Conservation (phyloP, 2,113 vertebrate species). For the Poeciliopsis retropinna region DNA sequence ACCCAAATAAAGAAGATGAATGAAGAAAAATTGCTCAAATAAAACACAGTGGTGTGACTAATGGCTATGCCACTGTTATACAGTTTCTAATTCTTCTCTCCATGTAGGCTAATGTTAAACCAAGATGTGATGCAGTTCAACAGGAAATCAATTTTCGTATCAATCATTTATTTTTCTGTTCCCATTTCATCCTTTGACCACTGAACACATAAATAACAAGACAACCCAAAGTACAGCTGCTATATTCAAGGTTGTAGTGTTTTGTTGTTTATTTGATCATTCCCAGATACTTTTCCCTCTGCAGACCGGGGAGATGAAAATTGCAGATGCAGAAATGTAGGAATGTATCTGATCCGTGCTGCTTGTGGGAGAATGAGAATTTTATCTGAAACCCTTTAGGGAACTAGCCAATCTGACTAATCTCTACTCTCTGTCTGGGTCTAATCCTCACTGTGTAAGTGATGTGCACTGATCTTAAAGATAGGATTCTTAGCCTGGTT, state of each 20-base stretch:
- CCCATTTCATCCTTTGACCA: not conserved
- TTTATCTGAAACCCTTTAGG: constrained; percentile 46
- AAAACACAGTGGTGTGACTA: no score
- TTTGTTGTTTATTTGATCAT: constrained; percentile 36
- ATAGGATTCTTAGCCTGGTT: constrained; percentile 37
- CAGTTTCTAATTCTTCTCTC: no score
- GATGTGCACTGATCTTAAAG: constrained; percentile 44
- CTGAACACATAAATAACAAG: not conserved
- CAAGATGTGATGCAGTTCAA: no score
- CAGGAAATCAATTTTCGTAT: no score
- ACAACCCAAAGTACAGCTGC: not conserved
- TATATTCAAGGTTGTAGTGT: not conserved
- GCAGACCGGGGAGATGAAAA: constrained; percentile 37
- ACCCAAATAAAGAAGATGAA: no score
- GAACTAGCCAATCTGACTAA: constrained; percentile 45
- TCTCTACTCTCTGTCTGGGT: constrained; percentile 38
- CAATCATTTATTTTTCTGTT: not conserved
- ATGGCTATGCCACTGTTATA: no score
- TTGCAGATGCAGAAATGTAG: constrained; percentile 31
- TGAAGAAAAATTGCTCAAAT: no score
- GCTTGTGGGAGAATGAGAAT: constrained; percentile 38
- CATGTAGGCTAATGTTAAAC: no score
- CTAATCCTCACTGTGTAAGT: constrained; percentile 46
- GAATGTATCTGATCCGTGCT: constrained; percentile 37
- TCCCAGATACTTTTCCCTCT: constrained; percentile 10